Evolutionary conservation across 2,797 vertebrate genomes (phyloP), one percentile per base, ranked within the genome.

Genomic region (Peromyscus nudipes): DNA sequence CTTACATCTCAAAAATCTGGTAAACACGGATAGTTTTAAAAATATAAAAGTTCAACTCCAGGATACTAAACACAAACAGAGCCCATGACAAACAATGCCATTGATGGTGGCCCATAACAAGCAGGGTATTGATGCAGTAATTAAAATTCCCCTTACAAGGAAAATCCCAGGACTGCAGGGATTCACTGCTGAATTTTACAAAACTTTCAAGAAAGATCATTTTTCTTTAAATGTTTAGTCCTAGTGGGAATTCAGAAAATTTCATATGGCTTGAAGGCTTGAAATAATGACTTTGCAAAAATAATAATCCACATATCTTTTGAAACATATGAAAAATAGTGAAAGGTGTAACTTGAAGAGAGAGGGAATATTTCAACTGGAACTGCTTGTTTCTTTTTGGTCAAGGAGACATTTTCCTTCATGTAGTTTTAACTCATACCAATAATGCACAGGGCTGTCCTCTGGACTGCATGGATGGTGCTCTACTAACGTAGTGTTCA

Each of bases 401-500:
- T 55, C 62, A 93, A 62, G 25, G 34, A 71, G n/a, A 85, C 37
- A 17, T 55, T 82, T 65, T 94, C n/a, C 11, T 65, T 97, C 75
- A 49, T 31, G 13, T 9, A 91, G n/a, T 76, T 92, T 97, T 94
- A 92, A 96, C 13, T 97, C 43, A 96, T 97, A 40, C 86, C 34
- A 97, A 71, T 94, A 91, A 97, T 12, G 2, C 23, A 13, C 43
- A 85, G 11, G 11, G 3, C 29, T 34, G 40, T 95, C 52, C 79
- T 71, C 55, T 97, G 91, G 40, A 67, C 95, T 96, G 19, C 11
- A 93, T 52, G 93, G 77, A 93, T 55, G 93, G 77, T 97, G 89
- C 81, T 96, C 79, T 75, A 85, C 96, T 97, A 97, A 94, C 95
- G 92, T 81, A 97, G 96, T 87, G 43, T 43, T 77, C 64, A 92